A percentile compares a stretch with the other conserved stretches of the same genome.
These are phyloP conservation scores for Indri indri DNA, from an alignment of 2,113 vertebrate species.

Conservation along the genomic window DNA sequence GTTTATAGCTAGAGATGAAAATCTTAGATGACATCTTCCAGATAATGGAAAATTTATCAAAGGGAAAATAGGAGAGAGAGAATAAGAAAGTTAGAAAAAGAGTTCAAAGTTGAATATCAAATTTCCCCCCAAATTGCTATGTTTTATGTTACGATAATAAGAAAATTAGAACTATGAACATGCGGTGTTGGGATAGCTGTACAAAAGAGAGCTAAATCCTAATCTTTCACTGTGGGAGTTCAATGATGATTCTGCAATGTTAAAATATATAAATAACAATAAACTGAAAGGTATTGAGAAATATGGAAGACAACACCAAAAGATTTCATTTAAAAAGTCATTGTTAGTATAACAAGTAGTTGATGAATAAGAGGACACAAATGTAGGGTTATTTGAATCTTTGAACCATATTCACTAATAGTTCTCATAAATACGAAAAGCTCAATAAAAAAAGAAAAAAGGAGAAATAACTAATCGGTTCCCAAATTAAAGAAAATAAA, in stretches of 20 bases:
- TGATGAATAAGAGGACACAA: neutral
- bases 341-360: neutral
- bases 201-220: neutral
- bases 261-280: neutral
- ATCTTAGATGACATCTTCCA: neutral
- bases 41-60: neutral
- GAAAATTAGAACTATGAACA: neutral
- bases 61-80: neutral
- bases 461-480: neutral
- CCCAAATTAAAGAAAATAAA: neutral
- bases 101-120: neutral
- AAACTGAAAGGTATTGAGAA: neutral
- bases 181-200: neutral
- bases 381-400: neutral
- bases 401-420: neutral
- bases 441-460: neutral
- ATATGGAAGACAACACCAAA: neutral
- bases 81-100: neutral
- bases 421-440: neutral
- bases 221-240: neutral
- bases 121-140: neutral
- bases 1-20: neutral
- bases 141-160: neutral
- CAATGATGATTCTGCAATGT: neutral
- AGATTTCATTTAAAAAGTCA: too few relatives aligned